A percentile compares a stretch with the other conserved stretches of the same genome.
These are phyloP conservation scores for Rousettus madagascariensis DNA, from an alignment of 2,797 vertebrate genomes.

Conservation along the genomic window DNA sequence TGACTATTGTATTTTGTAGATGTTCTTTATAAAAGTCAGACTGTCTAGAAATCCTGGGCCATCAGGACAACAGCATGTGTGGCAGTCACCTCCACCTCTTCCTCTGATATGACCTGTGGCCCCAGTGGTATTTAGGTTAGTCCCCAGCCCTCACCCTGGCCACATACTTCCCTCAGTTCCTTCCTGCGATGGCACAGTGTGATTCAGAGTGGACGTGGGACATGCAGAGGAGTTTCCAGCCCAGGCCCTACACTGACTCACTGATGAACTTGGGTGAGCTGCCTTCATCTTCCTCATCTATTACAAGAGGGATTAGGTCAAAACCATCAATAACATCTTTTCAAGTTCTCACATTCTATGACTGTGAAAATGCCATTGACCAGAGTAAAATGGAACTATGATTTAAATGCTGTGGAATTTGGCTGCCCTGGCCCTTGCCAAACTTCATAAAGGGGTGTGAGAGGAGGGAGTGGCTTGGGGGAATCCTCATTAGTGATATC, in stretches of 20 bases:
- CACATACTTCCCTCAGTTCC: background rate
- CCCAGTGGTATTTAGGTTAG: fast-evolving
- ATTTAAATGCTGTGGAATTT: slow-evolving; percentile 64
- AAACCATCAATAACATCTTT: slow-evolving; percentile 48
- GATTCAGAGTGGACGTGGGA: background rate
- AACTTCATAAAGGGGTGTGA: background rate
- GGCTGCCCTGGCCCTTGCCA: background rate
- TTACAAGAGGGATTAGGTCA: slow-evolving; percentile 13
- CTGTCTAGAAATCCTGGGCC: background rate
- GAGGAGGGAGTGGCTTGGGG: background rate
- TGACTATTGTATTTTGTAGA: background rate
- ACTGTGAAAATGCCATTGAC: slow-evolving; percentile 53
- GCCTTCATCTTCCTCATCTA: background rate
- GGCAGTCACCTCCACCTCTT: background rate
- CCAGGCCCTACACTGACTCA: background rate
- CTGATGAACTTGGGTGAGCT: background rate
- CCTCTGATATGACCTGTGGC: background rate
- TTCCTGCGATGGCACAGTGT: background rate
- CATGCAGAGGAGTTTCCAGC: fast-evolving
- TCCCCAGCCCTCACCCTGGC: background rate
- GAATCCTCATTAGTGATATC: background rate
- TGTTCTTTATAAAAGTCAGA: background rate
- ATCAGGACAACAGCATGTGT: background rate
- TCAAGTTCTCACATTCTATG: slow-evolving; percentile 48
- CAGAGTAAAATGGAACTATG: slow-evolving; percentile 48